Evolutionary conservation across 1,140 invertebrate species (phyloP), one percentile per base, ranked within the genome.

Genomic region (Mesaphorura yosii): DNA sequence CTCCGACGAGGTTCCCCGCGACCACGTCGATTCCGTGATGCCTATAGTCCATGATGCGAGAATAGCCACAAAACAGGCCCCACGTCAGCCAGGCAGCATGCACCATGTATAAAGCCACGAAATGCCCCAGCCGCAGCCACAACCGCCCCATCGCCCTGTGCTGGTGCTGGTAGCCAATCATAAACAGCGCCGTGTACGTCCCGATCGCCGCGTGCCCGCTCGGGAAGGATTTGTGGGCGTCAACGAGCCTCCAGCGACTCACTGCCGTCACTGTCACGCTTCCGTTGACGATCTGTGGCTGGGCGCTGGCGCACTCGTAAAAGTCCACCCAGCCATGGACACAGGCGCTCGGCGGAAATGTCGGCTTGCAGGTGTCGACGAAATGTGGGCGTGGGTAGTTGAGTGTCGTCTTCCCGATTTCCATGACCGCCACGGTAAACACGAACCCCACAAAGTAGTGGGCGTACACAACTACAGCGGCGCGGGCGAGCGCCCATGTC

Each of bases 161-260:
- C 19, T 54, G 28, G 6, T 38, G 15, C 20, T 23, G 15, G 41
- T 26, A 3, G 51, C 58, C 60, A 15, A 56, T 54, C 60, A 62
- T 62, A 45, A 62, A 59, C 27, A 62, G 17, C 3, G 50, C 57
- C 2, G 60, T 10, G 38, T 56, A 62, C 25, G 59, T 55, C 23
- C 46, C 47, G 6, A 62, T 17, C 17, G 60, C 56, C 23, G 60
- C 44, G 31, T 62, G 60, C 31, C 60, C 60, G 14, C 56, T 59
- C 15, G 60, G 60, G 34, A 62, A 62, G 2, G 60, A 62, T 54
- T 62, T 62, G 12, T 48, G 34, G 15, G 50, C 51, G 49, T 62
- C 60, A 25, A 29, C 50, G 19, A 62, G 38, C 50, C 38, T 56
- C 50, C 53, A 62, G 10, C 29, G 45, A 10, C 42, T 50, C 17